Evolutionary conservation across 2,888 invertebrate genomes (phyloP).

Genomic region (Tetheella fluctuosa): DNA sequence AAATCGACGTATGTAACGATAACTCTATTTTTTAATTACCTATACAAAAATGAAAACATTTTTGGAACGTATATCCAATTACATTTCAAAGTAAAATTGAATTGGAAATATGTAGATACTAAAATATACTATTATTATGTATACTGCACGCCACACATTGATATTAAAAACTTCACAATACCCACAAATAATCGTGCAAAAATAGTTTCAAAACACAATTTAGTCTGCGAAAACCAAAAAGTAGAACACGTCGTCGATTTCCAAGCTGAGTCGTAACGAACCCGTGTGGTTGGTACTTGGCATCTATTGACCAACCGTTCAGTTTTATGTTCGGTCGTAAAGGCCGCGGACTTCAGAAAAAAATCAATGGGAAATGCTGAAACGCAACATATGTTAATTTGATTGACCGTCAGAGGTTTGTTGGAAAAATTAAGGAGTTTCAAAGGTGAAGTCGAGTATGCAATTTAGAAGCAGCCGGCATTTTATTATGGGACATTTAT

Average conservation of each 20-base stretch:
- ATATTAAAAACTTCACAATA: background rate
- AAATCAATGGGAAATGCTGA: constrained; percentile 51
- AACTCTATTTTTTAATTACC: no score
- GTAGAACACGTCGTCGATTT: constrained; percentile 43
- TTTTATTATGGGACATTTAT: background rate
- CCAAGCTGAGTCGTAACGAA: constrained; percentile 40
- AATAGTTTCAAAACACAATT: constrained; percentile 40
- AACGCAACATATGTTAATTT: constrained; percentile 68
- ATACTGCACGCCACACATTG: background rate
- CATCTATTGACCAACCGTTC: constrained; percentile 38
- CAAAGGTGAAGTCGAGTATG: background rate
- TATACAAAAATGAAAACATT: no score
- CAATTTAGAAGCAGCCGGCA: background rate
- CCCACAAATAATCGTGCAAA: constrained; percentile 25
- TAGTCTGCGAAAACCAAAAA: constrained; percentile 39
- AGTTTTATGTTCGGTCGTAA: constrained; percentile 69
- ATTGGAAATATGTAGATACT: no score
- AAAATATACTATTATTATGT: no score
- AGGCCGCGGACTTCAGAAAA: constrained; percentile 56
- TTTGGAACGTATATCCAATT: no score
- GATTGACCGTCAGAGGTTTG: constrained; percentile 43
- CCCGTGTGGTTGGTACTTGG: constrained; percentile 20
- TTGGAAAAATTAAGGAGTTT: constrained; percentile 22
- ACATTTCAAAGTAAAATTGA: no score
- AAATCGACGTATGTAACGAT: background rate